Evolutionary conservation across 2,113 vertebrate genomes (phyloP).

Genomic region (Hyperoodon ampullatus): DNA sequence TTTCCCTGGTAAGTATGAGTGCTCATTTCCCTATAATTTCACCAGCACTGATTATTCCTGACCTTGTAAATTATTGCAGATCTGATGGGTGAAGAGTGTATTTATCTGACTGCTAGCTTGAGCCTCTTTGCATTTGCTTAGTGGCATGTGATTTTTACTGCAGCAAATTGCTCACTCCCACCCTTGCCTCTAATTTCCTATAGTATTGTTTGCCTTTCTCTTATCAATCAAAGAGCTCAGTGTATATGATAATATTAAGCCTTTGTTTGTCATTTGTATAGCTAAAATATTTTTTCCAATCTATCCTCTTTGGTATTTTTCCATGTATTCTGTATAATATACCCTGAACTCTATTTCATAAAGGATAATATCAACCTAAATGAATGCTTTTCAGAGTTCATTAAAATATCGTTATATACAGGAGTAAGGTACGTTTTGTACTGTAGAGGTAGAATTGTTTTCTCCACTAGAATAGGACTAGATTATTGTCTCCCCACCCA

Average conservation of each 20-base stretch:
- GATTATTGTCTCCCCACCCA: background rate
- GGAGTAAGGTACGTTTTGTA: background rate
- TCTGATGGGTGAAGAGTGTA: background rate
- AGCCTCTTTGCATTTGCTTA: background rate
- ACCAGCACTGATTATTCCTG: background rate
- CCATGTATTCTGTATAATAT: background rate
- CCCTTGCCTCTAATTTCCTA: constrained; percentile 1
- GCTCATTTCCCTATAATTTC: background rate
- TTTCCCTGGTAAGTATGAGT: background rate
- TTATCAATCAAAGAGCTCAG: background rate
- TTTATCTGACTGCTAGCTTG: background rate
- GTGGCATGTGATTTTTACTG: background rate
- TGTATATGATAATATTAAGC: background rate
- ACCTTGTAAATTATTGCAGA: background rate
- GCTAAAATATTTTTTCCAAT: background rate
- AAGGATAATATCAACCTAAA: background rate
- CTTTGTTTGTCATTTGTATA: constrained; percentile 28
- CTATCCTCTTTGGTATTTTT: constrained; percentile 17
- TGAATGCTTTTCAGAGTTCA: background rate
- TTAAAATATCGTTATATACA: background rate
- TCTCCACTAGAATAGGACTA: background rate
- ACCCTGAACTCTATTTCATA: background rate
- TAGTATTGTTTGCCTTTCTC: background rate
- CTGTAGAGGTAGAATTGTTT: background rate
- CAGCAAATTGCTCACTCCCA: background rate